Evolutionary conservation across 2,888 invertebrate genomes (phyloP).

Genomic region (Julus scandinavius): DNA sequence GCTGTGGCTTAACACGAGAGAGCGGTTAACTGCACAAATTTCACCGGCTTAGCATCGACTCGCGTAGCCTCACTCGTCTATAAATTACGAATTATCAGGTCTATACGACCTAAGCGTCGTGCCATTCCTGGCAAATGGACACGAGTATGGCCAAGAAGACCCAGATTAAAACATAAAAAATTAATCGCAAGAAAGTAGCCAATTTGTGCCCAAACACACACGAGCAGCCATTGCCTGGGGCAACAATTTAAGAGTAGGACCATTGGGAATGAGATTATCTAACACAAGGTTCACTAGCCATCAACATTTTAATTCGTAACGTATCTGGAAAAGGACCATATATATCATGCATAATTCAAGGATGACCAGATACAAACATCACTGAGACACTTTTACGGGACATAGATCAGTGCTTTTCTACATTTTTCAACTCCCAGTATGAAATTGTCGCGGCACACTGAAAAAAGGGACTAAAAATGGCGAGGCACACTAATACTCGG

Average conservation of each 20-base stretch:
- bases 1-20: background rate
- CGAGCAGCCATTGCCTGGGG: background rate
- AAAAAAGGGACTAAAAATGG: too few relatives aligned
- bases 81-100: conserved; percentile 33
- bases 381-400: too few relatives aligned
- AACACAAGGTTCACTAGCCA: background rate
- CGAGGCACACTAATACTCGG: too few relatives aligned
- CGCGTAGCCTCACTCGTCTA: background rate
- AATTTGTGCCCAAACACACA: background rate
- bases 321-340: background rate
- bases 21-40: conserved; percentile 9
- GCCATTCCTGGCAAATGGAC: background rate
- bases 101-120: background rate
- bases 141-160: background rate
- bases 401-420: too few relatives aligned
- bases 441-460: too few relatives aligned
- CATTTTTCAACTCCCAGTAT: too few relatives aligned
- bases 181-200: conserved; percentile 25
- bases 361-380: too few relatives aligned
- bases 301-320: background rate
- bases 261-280: background rate
- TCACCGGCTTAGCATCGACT: background rate
- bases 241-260: background rate
- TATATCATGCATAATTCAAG: background rate
- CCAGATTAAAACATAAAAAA: conserved; percentile 19